Evolutionary conservation across 1,140 invertebrate genomes (phyloP), one percentile per base, ranked within the genome.

Genomic region (Akabosia matsudoensis): DNA sequence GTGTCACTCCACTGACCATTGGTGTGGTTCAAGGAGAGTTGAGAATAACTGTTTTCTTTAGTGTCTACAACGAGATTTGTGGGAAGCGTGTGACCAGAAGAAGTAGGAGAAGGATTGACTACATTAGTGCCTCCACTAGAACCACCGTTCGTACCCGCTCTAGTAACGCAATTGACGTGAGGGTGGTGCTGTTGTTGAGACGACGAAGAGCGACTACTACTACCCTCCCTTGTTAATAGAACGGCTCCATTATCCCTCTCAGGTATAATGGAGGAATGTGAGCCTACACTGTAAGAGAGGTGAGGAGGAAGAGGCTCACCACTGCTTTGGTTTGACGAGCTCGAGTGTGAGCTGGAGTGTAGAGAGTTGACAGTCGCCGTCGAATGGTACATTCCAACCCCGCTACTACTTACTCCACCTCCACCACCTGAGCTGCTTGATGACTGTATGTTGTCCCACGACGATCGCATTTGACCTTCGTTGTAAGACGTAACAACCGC

Each of bases 401-500:
- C 33, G 13, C 1, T 34, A 28, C 31, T 76, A n/a, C 61, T 54
- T 24, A 73, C 76, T 4, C 61, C 33, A 7, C 52, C 71, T 14
- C n/a, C 70, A 28, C 51, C 61, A 30, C 24, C 33, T 7, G 33
- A 31, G 22, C 28, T 67, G 31, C 51, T 73, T 10, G 64, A 26
- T 64, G 74, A 64, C 0, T 78, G 81, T 26, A 81, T 30, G 73
- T 51, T 77, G 56, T 79, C 78, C 79, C 79, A 81, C 0, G 79
- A 78, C n/a, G 74, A 71, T 14, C 30, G 84, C 83, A 82, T 85
- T 85, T 78, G 84, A 28, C 85, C 85, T 75, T 88, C 87, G 76
- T 87, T 86, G 67, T 86, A 88, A 1, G 86, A 84, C 82, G 85
- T 86, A 54, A 85, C 85, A 31, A 87, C 86, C 54, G 85, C 83